Percentiles rank a stretch among this genome's conserved stretches.
Conservation (phyloP, 2,797 vertebrate species). For the Enteromius mattozi region DNA sequence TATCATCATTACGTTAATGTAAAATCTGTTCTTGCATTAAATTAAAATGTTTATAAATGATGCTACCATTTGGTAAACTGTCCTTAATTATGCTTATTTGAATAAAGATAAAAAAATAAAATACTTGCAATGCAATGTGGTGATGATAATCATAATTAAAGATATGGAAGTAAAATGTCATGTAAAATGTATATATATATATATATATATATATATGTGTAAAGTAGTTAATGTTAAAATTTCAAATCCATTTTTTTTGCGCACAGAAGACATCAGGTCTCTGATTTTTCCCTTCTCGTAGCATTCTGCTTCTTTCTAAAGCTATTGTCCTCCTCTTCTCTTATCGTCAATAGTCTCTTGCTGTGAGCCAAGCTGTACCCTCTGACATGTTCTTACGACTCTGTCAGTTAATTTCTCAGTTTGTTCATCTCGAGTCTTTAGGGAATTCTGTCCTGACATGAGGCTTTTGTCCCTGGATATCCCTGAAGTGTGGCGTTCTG, state of each 20-base stretch:
- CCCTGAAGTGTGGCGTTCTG: slow-evolving; percentile 50
- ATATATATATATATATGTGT: too few relatives aligned
- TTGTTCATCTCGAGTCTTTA: slow-evolving; percentile 42
- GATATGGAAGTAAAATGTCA: not conserved
- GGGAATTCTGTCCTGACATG: slow-evolving; percentile 39
- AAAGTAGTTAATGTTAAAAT: not conserved
- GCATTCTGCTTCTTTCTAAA: not conserved
- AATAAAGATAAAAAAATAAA: not conserved
- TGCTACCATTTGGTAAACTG: not conserved
- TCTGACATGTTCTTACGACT: not conserved
- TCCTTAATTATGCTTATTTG: not conserved
- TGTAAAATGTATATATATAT: too few relatives aligned
- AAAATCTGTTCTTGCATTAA: not conserved
- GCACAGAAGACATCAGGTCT: not conserved
- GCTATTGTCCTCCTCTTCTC: slow-evolving; percentile 4
- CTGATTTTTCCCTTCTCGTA: not conserved
- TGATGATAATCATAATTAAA: not conserved
- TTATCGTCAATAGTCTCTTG: slow-evolving; percentile 16
- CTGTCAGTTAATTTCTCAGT: slow-evolving; percentile 33
- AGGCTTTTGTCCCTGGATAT: slow-evolving; percentile 52
- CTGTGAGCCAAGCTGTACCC: slow-evolving; percentile 41
- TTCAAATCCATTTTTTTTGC: not conserved
- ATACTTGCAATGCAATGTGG: not conserved
- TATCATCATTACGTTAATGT: not conserved
- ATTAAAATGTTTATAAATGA: not conserved